Evolutionary conservation across 2,888 invertebrate genomes (phyloP).

Genomic region (Cremastobaeus sp.): DNA sequence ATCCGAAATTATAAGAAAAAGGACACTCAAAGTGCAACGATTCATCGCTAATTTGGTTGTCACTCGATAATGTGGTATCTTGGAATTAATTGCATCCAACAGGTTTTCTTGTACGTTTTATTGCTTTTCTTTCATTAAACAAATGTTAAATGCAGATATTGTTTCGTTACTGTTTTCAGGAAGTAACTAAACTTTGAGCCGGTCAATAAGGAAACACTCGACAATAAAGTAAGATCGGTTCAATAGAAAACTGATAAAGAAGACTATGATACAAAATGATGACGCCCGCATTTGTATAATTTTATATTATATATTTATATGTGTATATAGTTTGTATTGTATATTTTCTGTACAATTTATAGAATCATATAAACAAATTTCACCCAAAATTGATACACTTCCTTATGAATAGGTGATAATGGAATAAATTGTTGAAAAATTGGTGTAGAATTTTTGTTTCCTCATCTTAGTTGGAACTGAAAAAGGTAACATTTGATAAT

Average conservation of each 20-base stretch:
- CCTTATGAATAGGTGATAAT: constrained; percentile 39
- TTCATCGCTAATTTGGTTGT: constrained; percentile 24
- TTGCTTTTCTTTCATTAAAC: constrained; percentile 2
- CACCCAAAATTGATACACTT: not conserved
- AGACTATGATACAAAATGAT: too few relatives aligned
- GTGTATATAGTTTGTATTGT: not conserved
- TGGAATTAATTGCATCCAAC: constrained; percentile 25
- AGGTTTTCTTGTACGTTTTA: constrained; percentile 14
- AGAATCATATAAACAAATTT: constrained; percentile 7
- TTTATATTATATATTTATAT: constrained; percentile 1
- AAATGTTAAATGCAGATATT: not conserved
- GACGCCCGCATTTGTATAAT: not conserved
- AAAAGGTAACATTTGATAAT: constrained; percentile 9
- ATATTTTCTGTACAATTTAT: constrained; percentile 8
- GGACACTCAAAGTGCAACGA: constrained; percentile 32
- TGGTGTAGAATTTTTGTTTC: constrained; percentile 36
- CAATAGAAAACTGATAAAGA: too few relatives aligned
- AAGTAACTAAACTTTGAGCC: not conserved
- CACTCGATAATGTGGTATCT: constrained; percentile 41
- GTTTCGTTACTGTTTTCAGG: too few relatives aligned
- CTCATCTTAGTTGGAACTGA: constrained; percentile 25
- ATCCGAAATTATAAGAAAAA: constrained; percentile 49
- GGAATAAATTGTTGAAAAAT: constrained; percentile 40
- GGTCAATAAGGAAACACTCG: too few relatives aligned
- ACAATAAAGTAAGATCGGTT: too few relatives aligned